Evolutionary conservation across 2,888 invertebrate species (phyloP), one percentile per base, ranked within the genome.

Genomic region (Cephalotes varians): DNA sequence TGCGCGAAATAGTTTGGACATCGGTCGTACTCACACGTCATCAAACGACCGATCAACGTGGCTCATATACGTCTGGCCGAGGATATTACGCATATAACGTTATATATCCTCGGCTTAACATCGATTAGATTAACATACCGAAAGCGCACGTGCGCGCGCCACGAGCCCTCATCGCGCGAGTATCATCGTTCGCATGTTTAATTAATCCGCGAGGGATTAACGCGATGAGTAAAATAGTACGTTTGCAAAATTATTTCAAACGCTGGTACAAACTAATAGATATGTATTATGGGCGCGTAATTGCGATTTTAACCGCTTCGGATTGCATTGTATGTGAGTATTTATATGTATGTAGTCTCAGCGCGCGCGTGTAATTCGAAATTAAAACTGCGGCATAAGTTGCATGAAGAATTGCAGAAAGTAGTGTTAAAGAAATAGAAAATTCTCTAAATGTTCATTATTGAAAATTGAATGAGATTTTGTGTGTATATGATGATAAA

Each of bases 101-200:
- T 40, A 56, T 40, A 56, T 56, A 76, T 73, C 73, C 51, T 37
- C 25, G 58, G 54, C 71, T 72, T 69, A 73, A 79, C 79, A 47
- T 81, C 83, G 83, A 83, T 82, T 58, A 62, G 79, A 87, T 81
- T 83, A 85, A 85, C 56, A 67, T 76, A 76, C 28, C 58, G 49
- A 34, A 28, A 18, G 31, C 49, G 25, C 15, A 25, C 51, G 25
- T 15, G 51, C 15, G n/a, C 37, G n/a, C 44, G 28, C 72, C 65
- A 69, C 25, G 34, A 25, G 47, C 18, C 34, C 73, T 74, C 62
- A 1, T 34, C 25, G 34, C 44, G 15, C 60, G 40, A 31, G 40
- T 44, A 56, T 9, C 56, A 44, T 34, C 71, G 56, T 28, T 56
- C 69, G 56, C 56, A 71, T 71, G 71, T 71, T 71, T 71, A 79